phyloP scores from a whole-genome alignment of 1,140 invertebrate species.

The Drosophila fuyamai region DNA sequence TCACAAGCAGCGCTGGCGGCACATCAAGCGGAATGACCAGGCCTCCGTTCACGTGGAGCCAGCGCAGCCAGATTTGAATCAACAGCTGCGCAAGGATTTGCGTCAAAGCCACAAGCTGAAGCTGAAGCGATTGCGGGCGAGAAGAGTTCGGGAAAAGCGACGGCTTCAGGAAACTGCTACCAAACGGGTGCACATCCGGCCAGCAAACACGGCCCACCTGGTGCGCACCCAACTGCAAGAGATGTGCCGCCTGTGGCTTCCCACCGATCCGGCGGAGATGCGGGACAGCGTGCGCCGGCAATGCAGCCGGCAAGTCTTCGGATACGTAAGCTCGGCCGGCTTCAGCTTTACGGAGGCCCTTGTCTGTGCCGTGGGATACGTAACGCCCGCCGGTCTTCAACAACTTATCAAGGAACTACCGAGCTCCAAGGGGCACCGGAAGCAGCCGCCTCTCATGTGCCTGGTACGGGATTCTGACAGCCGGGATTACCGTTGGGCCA shows the following conservation, averaged over 20 bases:
- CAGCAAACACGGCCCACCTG: conserved; percentile 79
- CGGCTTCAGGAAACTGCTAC: conserved; percentile 72
- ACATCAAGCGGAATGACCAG: conserved; percentile 82
- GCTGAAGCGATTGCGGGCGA: conserved; percentile 87
- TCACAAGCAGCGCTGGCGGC: conserved; percentile 79
- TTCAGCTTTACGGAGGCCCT: conserved; percentile 89
- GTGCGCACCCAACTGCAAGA: conserved; percentile 86
- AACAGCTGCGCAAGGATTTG: conserved; percentile 86
- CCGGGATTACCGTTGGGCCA: conserved; percentile 85
- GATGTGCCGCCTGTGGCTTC: conserved; percentile 90
- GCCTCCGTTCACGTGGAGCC: conserved; percentile 86
- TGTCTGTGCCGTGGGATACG: conserved; percentile 89
- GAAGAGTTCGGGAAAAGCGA: conserved; percentile 86
- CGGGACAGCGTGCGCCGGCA: conserved; percentile 86
- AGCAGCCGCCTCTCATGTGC: conserved; percentile 70
- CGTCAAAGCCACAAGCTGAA: conserved; percentile 86
- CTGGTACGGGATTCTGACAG: conserved; percentile 85
- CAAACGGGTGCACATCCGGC: conserved; percentile 69
- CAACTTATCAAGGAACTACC: conserved; percentile 13
- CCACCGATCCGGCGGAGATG: conserved; percentile 83
- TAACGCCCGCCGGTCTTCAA: conserved; percentile 86
- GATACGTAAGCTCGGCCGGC: conserved; percentile 89
- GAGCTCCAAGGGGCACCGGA: not conserved
- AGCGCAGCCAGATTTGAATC: conserved; percentile 86
- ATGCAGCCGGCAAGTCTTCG: conserved; percentile 89